Conservation (phyloP, 2,888 invertebrate species). For the Lasius fuliginosus region DNA sequence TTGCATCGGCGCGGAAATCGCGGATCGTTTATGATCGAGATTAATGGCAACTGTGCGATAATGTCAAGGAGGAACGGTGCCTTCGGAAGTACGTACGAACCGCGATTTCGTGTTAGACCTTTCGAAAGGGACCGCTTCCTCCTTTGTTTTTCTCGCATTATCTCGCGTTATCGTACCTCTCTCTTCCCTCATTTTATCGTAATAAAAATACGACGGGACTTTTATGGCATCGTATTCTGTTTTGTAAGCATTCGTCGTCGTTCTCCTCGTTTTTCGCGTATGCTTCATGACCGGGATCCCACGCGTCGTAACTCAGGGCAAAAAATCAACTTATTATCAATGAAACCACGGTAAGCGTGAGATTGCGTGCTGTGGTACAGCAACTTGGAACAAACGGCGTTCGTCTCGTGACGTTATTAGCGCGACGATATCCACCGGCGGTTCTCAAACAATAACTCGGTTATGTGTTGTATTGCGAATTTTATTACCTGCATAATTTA, state of each 20-base stretch:
- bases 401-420: constrained; percentile 29
- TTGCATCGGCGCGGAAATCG: constrained; percentile 61
- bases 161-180: constrained; percentile 2
- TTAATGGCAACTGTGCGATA: constrained; percentile 71
- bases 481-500: constrained; percentile 32
- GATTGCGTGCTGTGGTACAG: background rate
- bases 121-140: constrained; percentile 19
- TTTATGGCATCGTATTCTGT: constrained; percentile 41
- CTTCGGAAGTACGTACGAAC: constrained; percentile 61
- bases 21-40: constrained; percentile 73
- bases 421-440: constrained; percentile 24
- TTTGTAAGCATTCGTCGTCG: constrained; percentile 18
- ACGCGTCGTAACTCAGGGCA: background rate
- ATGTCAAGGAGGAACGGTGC: constrained; percentile 65
- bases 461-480: constrained; percentile 35
- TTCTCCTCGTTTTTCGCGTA: background rate
- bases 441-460: constrained; percentile 31
- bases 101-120: constrained; percentile 44
- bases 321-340: constrained; percentile 36
- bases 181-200: constrained; percentile 11
- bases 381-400: constrained; percentile 16
- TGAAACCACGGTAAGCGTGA: constrained; percentile 12
- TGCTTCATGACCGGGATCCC: background rate
- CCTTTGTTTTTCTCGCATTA: constrained; percentile 40
- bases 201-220: constrained; percentile 32